Evolutionary conservation across 2,888 invertebrate genomes (phyloP).

Genomic region (Orthosia incerta): DNA sequence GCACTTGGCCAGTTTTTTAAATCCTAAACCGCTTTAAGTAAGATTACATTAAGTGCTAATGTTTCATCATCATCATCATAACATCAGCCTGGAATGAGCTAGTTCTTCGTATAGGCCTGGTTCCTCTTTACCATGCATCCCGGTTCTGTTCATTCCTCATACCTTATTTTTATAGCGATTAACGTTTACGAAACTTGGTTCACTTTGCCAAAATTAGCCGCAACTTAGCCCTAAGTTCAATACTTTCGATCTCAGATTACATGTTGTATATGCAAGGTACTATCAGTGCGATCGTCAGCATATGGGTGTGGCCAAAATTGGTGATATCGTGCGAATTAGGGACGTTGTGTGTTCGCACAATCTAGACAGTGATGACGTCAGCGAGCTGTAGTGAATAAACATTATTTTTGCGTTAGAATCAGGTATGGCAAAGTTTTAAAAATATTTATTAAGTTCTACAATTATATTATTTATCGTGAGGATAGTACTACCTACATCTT

Average conservation of each 20-base stretch:
- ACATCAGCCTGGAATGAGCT: no score
- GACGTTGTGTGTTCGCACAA: constrained; percentile 12
- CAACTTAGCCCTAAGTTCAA: constrained; percentile 4
- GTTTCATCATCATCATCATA: no score
- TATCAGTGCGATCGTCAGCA: constrained; percentile 39
- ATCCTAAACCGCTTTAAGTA: neutral
- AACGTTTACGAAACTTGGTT: neutral
- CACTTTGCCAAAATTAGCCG: neutral
- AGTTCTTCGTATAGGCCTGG: no score
- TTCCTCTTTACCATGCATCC: no score
- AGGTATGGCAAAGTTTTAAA: neutral
- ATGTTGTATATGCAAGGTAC: constrained; percentile 11
- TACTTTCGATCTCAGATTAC: constrained; percentile 10
- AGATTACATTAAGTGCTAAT: neutral
- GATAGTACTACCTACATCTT: no score
- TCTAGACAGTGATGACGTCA: constrained; percentile 43
- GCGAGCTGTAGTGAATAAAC: neutral
- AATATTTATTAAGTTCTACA: neutral
- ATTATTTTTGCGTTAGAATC: constrained; percentile 6
- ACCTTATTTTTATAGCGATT: no score
- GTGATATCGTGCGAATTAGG: constrained; percentile 40
- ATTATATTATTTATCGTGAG: no score
- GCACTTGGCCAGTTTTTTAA: no score
- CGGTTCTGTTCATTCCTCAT: no score
- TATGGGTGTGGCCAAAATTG: constrained; percentile 51